Base-by-base conservation (phyloP, 1,140 invertebrate species). In the Lepidurus apus region DNA sequence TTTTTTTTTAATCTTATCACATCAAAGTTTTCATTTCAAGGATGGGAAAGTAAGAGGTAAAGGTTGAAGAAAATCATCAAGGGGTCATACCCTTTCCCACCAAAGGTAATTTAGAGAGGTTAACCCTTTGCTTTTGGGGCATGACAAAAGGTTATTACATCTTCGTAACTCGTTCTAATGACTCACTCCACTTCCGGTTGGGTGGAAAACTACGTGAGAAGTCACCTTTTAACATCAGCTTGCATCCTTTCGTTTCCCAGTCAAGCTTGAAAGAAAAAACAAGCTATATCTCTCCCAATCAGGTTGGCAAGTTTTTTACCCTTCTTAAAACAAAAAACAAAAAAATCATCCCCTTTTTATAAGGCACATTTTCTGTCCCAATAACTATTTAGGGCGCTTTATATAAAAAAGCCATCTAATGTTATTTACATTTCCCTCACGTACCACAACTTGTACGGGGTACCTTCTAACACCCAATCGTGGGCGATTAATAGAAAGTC, bases 161-260 rank as follows among this genome's bases (percentile, higher is more conserved):
- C 53, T 65, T 65, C 53, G 53, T 17, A 65, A 65, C 53, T 65
- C 53, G 53, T 65, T 65, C 53, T 65, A 65, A 65, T 65, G 53
- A 65, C 17, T 65, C 53, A 65, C 53, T 65, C 53, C 53, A 65
- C 13, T 65, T 65, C 53, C 53, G 53, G 53, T 65, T 8, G 53
- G 53, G 53, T 65, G 53, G 53, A 13, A 65, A 65, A 65, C 53
- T 65, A 65, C 53, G 53, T 65, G 53, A 65, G 53, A 65, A 65
- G 53, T 65, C 53, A 65, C 53, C 53, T 65, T 47, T 65, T 65
- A 65, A n/a, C 53, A 65, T n/a, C 17, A 65, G 8, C 53, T 21
- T 65, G 53, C 53, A 65, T 65, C 53, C 53, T 65, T 65, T 65
- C 53, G 21, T 65, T 34, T 65, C 53, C 13, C 53, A 17, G 8